Evolutionary conservation across 1,140 invertebrate genomes (phyloP), one percentile per base, ranked within the genome.

Genomic region (Pseudobourletiella spinata): DNA sequence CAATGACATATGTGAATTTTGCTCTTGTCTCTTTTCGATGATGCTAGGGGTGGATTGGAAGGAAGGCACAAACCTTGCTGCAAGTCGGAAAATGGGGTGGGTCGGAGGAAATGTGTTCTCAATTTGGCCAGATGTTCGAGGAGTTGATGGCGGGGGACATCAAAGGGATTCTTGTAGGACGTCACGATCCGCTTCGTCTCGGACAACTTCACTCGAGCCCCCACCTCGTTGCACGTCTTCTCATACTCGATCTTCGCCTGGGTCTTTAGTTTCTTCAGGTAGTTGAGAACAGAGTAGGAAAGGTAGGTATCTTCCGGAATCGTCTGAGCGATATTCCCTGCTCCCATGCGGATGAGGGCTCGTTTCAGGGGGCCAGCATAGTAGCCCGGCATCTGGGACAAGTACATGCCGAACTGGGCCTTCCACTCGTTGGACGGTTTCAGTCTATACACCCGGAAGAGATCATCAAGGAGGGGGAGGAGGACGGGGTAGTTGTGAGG

Each of bases 401-500:
- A 81, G 73, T 98, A 99, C 74, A 88, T 88, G 63, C 92, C 88
- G 78, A 98, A 97, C 56, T 90, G 86, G 48, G 84, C 80, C 70
- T 89, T 83, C 87, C 92, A 93, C 75, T 95, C 91, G 57, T 84
- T 85, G 2, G 87, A 87, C 2, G 89, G 89, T 77, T 95, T 97
- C 72, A 89, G 82, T 61, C 92, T 82, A 74, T 95, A 91, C 28
- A 92, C 83, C 74, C 84, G 85, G 73, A 96, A 91, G 11, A 98
- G 76, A 72, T 98, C 94, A 74, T 98, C 93, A 11, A 99, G 75
- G 4, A 99, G 76, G 11, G 93, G 91, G 66, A 98, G 75, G 14
- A 99, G 77, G 4, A 93, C 86, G 11, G 95, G 95, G 79, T 99
- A 99, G 77, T 99, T 99, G 76, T 99, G 99, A 30, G 96, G 95